Evolutionary conservation across 2,113 vertebrate species (phyloP).

Genomic region (Columbina picui): DNA sequence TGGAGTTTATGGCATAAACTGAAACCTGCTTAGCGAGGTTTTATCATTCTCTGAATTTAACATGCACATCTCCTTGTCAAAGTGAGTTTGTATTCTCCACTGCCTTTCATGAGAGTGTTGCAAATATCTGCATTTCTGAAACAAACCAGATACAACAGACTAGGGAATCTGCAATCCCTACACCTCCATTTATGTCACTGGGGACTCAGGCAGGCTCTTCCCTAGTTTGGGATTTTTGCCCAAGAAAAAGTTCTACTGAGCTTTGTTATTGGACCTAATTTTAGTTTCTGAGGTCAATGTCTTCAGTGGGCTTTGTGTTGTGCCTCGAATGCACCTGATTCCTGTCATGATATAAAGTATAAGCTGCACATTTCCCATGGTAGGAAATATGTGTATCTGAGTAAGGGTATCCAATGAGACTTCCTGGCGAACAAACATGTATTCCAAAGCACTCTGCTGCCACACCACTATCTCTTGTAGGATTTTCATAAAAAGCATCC

Average conservation of each 20-base stretch:
- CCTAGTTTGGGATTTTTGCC: not conserved
- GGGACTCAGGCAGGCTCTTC: not conserved
- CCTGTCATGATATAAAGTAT: not conserved
- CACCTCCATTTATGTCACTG: fast-evolving
- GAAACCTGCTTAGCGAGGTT: conserved; percentile 15
- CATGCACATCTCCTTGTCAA: not conserved
- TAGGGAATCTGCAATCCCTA: not conserved
- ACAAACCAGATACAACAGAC: not conserved
- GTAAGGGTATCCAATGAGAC: not conserved
- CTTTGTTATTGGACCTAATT: not conserved
- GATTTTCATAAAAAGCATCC: not conserved
- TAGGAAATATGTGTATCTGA: not conserved
- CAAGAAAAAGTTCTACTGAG: not conserved
- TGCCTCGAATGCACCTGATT: not conserved
- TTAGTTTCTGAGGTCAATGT: not conserved
- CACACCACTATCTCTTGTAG: not conserved
- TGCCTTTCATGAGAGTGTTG: not conserved
- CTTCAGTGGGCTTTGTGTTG: not conserved
- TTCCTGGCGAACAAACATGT: not conserved
- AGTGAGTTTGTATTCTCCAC: not conserved
- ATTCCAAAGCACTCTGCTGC: not conserved
- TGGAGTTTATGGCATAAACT: conserved; percentile 53
- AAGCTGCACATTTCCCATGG: not conserved
- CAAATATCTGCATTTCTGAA: not conserved
- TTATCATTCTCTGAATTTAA: not conserved